These are phyloP conservation scores for Adrianichthys oophorus DNA, from an alignment of 2,797 vertebrate species.

Conservation along the genomic window DNA sequence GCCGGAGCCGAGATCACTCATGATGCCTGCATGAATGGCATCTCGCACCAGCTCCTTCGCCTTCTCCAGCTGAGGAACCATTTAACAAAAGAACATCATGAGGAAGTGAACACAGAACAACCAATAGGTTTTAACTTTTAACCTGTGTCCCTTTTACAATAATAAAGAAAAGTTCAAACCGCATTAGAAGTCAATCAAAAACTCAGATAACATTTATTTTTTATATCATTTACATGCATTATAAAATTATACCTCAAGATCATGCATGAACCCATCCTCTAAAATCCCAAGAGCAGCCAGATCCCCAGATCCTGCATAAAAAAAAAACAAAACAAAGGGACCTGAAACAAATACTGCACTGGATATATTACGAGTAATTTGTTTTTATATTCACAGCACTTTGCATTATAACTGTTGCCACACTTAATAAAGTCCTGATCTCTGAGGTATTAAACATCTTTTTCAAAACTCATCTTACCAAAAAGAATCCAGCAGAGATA, in stretches of 20 bases:
- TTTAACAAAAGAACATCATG: too few relatives aligned
- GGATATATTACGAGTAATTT: not conserved
- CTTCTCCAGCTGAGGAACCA: constrained; percentile 79
- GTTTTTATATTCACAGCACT: not conserved
- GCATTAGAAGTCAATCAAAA: too few relatives aligned
- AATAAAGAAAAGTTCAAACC: too few relatives aligned
- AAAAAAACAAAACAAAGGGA: constrained; percentile 5
- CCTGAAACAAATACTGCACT: fast-evolving
- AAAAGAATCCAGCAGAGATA: too few relatives aligned
- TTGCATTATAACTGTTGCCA: too few relatives aligned
- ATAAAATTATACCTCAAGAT: constrained; percentile 63
- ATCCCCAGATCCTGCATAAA: constrained; percentile 71
- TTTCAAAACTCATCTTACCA: too few relatives aligned
- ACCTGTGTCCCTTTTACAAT: too few relatives aligned
- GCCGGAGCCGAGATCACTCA: constrained; percentile 90
- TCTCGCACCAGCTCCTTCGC: constrained; percentile 86
- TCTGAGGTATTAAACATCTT: too few relatives aligned
- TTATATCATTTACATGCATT: too few relatives aligned
- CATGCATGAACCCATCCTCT: constrained; percentile 69
- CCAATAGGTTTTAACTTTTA: too few relatives aligned
- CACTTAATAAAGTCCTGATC: not conserved
- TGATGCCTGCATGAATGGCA: constrained; percentile 87
- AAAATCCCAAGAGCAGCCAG: constrained; percentile 77
- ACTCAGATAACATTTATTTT: too few relatives aligned
- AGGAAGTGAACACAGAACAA: too few relatives aligned